Evolutionary conservation across 2,888 invertebrate species (phyloP), one percentile per base, ranked within the genome.

Genomic region (Lasioglossum pauxillum): DNA sequence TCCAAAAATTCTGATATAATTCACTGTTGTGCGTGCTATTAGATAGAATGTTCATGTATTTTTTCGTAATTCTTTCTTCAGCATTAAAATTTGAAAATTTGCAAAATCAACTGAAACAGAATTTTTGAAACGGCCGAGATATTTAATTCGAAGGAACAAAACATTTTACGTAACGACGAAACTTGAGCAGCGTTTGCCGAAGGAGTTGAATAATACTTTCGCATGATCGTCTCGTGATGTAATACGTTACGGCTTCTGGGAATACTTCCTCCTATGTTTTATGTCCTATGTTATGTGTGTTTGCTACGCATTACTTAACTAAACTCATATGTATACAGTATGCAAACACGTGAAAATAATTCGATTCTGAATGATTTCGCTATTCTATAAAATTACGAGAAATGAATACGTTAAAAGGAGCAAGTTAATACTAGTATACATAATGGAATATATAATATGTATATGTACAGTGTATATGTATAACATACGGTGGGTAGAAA

Each of bases 191-290:
- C 23, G 69, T 31, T 60, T 46, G 44, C 53, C 12, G 16, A 75
- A 71, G 38, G 16, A 46, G 75, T 71, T 75, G 38, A 75, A 81
- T 75, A 71, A 83, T 71, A 72, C 69, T 74, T 69, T 74, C 64
- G 16, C 44, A 74, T 2, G 44, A 3, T 67, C 35, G 44, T 74
- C 23, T 27, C 60, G 14, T 64, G 60, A 64, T 64, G 60, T 64
- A 64, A 64, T 64, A 64, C 60, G 60, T 27, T 60, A 60, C 12
- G 60, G 60, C 60, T 60, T 60, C 60, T 27, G 8, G 14, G 27
- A 60, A 60, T 14, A 60, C 14, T 60, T 14, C 27, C 27, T 60
- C 5, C 27, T 60, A 41, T 12, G 41, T 41, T 27, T 7, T 23
- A 23, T 53, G 49, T 16, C 46, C 16, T 5, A n/a, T 10, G 5